Base-by-base conservation (phyloP, 2,113 vertebrate genomes). In the Chunga burmeisteri region DNA sequence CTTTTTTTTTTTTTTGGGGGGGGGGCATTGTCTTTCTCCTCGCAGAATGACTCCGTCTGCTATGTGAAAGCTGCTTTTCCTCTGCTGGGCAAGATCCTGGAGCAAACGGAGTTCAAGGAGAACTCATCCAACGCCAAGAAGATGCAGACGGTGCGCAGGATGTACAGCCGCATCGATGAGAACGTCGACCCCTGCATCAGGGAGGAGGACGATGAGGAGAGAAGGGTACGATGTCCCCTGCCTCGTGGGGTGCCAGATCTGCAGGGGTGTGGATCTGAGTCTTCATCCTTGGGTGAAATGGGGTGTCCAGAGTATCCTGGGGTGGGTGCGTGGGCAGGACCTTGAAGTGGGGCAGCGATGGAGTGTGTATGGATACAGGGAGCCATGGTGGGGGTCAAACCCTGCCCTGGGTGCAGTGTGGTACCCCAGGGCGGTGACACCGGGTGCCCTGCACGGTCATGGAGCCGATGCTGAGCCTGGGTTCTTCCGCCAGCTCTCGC, bases 41-140 rank as follows among this genome's bases (percentile, higher is more conserved):
- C 22, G 8, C 90, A 98, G 98, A 59, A 89, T 0, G 96, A 98
- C 32, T 85, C 93, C 0, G 46, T 98, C 68, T 98, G 98, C 94
- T 98, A 98, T 2, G 94, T 98, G 61, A 98, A 98, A 97, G 98
- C 97, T 6, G 97, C 98, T 5, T 97, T 98, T 73, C 59, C 74
- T 30, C 92, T 97, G 87, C 94, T 98, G 74, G 81, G 89, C 81
- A 74, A 88, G 61, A 97, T 98, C 59, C 88, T 98, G 81, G 77
- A 97, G 23, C 79, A 59, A 19, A 96, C 98, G 0, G 87, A 88
- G 25, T 98, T 98, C 97, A 98, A 97, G 95, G 80, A 94, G 67
- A 97, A 98, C 84, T 98, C 98, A 0, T 47, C 91, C 58, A 98
- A 98, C 0, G 97, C 93, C 56, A 72, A 53, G 3, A 91, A 85